A percentile compares a stretch with the other conserved stretches of the same genome.
phyloP scores from a whole-genome alignment of 2,888 invertebrate species.

The Ecliptopera silaceata region DNA sequence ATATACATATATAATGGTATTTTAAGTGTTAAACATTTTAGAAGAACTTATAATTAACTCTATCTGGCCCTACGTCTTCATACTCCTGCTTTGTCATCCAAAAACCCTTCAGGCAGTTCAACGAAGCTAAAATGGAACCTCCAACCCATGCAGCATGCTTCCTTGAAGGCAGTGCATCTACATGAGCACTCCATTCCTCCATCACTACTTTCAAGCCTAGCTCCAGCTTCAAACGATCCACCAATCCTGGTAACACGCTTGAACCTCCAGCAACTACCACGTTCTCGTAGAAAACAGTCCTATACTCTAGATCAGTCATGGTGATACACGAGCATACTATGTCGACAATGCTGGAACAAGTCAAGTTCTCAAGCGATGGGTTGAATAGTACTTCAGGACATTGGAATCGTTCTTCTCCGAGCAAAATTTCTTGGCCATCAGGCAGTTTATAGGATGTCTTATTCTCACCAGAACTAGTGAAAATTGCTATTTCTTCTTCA shows the following conservation, averaged over 20 bases:
- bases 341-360: constrained; percentile 89
- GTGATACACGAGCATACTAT: constrained; percentile 82
- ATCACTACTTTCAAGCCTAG: constrained; percentile 80
- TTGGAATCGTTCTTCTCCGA: constrained; percentile 91
- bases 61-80: constrained; percentile 94
- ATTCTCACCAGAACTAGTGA: constrained; percentile 87
- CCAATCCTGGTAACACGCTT: constrained; percentile 94
- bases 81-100: constrained; percentile 98
- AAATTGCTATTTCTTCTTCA: constrained; percentile 40
- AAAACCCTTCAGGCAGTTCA: constrained; percentile 96
- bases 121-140: constrained; percentile 95
- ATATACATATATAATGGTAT: neutral
- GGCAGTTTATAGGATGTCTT: constrained; percentile 91
- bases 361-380: constrained; percentile 90
- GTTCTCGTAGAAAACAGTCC: constrained; percentile 92
- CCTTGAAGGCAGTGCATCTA: constrained; percentile 92
- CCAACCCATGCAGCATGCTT: constrained; percentile 98
- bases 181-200: constrained; percentile 86
- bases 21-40: constrained; percentile 67
- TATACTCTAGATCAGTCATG: constrained; percentile 89
- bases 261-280: constrained; percentile 93
- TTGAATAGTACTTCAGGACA: constrained; percentile 93
- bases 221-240: constrained; percentile 95
- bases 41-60: constrained; percentile 97
- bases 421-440: constrained; percentile 90